Evolutionary conservation across 2,797 vertebrate genomes (phyloP), one percentile per base, ranked within the genome.

Genomic region (Typhlichthys eigenmanni): DNA sequence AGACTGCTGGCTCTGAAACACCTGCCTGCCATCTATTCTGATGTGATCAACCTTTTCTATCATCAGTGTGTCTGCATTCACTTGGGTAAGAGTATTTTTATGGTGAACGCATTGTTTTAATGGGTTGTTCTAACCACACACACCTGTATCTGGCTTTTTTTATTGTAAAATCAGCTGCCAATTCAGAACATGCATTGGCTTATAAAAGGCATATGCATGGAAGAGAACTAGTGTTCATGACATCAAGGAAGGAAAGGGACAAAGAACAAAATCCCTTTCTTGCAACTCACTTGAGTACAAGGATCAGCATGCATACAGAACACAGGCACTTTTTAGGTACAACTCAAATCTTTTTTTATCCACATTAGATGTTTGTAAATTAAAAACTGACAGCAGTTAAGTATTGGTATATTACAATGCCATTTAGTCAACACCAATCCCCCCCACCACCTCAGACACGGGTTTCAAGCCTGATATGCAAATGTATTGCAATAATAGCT

Each of bases 1-100:
- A 95, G 95, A 78, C 89, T 98, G 51, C 92, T 98, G 83, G 96
- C 96, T 0, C 92, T 98, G 79, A 98, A 95, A 79, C 95, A 96
- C 72, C 88, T 99, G 74, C 95, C 95, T 0, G 88, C 93, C 62
- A 91, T 99, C 85, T 99, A 98, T 71, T 88, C 92, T 0, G 95
- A 98, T 58, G 90, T 94, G 60, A 84, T 98, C 80, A 95, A 93
- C 85, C 93, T 98, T 8, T 89, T 95, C 78, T 95, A 96, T 91
- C 93, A 93, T 2, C 69, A 83, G 66, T 92, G 87, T 16, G 90
- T 96, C 74, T 93, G 84, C 87, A 93, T 94, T 76, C 92, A 92
- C 76, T 91, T 99, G 0, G 93, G 96, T 98, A 85, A 95, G 96
- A 93, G 62, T 13, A 4, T 4, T 0, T 48, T 76, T 52, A 55